Conservation (phyloP, 1,140 invertebrate genomes). For the Drosophila orena region DNA sequence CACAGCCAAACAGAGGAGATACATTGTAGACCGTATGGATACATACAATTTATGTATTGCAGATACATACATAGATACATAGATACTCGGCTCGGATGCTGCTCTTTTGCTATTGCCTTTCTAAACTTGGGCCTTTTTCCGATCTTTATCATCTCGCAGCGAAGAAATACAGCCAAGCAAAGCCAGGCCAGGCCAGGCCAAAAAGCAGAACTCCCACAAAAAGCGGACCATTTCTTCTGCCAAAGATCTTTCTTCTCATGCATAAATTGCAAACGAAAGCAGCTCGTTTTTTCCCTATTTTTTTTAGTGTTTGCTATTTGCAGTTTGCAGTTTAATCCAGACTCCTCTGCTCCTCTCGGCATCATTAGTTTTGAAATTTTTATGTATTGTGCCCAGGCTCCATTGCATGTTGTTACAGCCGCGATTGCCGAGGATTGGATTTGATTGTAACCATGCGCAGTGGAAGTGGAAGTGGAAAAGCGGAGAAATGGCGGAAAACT, state of each 20-base stretch:
- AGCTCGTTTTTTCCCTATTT: conserved; percentile 17
- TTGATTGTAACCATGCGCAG: conserved; percentile 45
- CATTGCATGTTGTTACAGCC: conserved; percentile 49
- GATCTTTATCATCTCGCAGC: conserved; percentile 63
- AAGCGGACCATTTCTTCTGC: conserved; percentile 67
- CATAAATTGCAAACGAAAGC: conserved; percentile 74
- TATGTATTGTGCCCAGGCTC: conserved; percentile 49
- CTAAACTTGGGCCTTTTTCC: conserved; percentile 78
- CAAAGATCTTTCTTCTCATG: conserved; percentile 73
- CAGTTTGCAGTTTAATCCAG: background rate
- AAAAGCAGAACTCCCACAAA: conserved; percentile 49
- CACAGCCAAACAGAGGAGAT: conserved; percentile 21
- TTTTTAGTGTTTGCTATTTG: conserved; percentile 6
- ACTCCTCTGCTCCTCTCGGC: conserved; percentile 20
- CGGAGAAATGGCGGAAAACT: conserved; percentile 21
- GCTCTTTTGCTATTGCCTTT: conserved; percentile 64
- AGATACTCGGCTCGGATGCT: conserved; percentile 36
- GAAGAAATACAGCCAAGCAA: conserved; percentile 19
- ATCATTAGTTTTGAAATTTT: conserved; percentile 79
- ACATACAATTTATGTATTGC: conserved; percentile 52
- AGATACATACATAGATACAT: conserved; percentile 42
- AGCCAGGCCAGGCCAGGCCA: conserved; percentile 29
- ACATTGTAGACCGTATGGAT: conserved; percentile 68
- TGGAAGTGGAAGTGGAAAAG: background rate
- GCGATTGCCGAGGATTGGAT: conserved; percentile 62